phyloP scores from a whole-genome alignment of 2,888 invertebrate species.

The Dascillus cervinus region DNA sequence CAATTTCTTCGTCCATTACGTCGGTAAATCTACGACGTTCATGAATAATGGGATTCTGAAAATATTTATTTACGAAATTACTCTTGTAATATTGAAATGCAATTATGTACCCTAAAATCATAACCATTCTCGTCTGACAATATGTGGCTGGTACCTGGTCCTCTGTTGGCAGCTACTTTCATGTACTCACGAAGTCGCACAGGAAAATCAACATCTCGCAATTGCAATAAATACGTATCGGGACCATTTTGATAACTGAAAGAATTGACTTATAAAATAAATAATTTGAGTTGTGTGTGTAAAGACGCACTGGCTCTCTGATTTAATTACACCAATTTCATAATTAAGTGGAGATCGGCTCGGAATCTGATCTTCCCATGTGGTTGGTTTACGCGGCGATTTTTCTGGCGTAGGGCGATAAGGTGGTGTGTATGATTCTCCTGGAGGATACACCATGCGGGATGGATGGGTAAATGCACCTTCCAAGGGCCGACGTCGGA shows the following conservation, averaged over 20 bases:
- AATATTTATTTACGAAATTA: too few relatives aligned
- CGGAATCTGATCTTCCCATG: conserved; percentile 66
- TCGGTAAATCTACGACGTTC: conserved; percentile 88
- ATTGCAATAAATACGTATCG: conserved; percentile 89
- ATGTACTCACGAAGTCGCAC: conserved; percentile 86
- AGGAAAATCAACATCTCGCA: conserved; percentile 92
- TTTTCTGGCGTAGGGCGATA: conserved; percentile 58
- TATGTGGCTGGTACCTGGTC: conserved; percentile 60
- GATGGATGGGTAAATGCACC: conserved; percentile 88
- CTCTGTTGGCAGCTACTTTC: conserved; percentile 80
- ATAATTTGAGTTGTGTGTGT: not conserved
- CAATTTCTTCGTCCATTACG: conserved; percentile 93
- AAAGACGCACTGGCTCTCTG: conserved; percentile 74
- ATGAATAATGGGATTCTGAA: conserved; percentile 76
- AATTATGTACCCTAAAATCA: conserved; percentile 72
- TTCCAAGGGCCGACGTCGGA: conserved; percentile 72
- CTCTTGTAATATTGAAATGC: not conserved
- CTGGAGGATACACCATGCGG: conserved; percentile 89
- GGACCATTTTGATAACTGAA: conserved; percentile 93
- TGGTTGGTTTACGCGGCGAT: conserved; percentile 45
- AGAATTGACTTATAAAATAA: too few relatives aligned
- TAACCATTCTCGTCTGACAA: conserved; percentile 60
- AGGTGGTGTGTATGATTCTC: conserved; percentile 73
- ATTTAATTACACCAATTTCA: conserved; percentile 71
- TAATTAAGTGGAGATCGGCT: conserved; percentile 76